phyloP scores from a whole-genome alignment of 2,797 vertebrate genomes.

The Pseudochirops corinnae region DNA sequence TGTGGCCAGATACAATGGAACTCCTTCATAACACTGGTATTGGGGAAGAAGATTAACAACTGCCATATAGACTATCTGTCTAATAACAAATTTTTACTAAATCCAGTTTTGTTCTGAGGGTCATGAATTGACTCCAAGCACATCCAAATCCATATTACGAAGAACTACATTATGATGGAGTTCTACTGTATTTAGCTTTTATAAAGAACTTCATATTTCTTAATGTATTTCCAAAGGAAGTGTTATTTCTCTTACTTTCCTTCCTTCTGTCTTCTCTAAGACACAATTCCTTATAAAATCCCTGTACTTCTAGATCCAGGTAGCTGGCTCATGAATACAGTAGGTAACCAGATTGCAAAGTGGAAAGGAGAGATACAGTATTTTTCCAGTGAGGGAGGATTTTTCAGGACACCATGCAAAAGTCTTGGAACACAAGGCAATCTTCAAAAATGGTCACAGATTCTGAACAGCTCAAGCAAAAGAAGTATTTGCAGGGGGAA shows the following conservation, averaged over 20 bases:
- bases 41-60: not conserved
- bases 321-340: not conserved
- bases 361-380: not conserved
- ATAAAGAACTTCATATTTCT: not conserved
- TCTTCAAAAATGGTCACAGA: conserved; percentile 9
- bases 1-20: not conserved
- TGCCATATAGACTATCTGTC: rapidly evolving
- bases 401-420: conserved; percentile 53
- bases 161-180: not conserved
- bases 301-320: conserved; percentile 8
- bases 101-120: not conserved
- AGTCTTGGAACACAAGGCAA: conserved; percentile 48
- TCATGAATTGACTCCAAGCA: not conserved
- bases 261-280: conserved; percentile 25
- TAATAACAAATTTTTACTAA: not conserved
- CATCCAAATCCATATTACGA: not conserved
- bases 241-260: not conserved
- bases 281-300: conserved; percentile 3
- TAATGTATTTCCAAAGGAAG: not conserved
- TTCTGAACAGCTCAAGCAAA: not conserved
- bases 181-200: not conserved
- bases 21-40: not conserved
- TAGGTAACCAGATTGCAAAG: conserved; percentile 22
- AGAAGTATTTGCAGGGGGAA: conserved; percentile 1
- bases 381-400: conserved; percentile 36